These are phyloP conservation scores for Mohoua ochrocephala DNA, from an alignment of 2,113 vertebrate species.

Conservation along the genomic window DNA sequence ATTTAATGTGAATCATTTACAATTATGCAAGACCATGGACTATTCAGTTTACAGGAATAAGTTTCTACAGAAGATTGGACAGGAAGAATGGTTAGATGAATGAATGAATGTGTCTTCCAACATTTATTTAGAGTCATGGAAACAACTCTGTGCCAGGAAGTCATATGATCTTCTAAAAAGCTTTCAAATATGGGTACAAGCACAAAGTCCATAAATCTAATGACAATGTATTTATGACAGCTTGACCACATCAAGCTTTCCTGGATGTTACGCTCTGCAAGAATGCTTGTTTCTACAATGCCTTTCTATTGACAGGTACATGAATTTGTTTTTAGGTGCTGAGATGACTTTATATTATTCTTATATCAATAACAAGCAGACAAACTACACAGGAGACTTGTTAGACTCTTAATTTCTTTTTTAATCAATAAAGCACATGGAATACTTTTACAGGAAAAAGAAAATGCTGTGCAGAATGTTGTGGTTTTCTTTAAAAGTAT, in stretches of 20 bases:
- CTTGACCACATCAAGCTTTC: not conserved
- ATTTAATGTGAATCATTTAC: not conserved
- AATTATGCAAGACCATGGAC: not conserved
- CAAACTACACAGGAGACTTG: not conserved
- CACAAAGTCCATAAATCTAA: not conserved
- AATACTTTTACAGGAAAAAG: not conserved
- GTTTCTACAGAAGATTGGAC: not conserved
- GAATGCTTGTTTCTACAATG: not conserved
- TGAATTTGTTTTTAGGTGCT: not conserved
- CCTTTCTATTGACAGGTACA: not conserved
- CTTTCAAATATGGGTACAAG: not conserved
- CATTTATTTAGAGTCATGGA: not conserved
- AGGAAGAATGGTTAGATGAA: not conserved
- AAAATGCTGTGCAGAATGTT: not conserved
- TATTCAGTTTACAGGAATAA: not conserved
- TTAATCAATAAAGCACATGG: not conserved
- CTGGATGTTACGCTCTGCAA: not conserved
- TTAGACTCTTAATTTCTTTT: not conserved
- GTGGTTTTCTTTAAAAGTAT: not conserved
- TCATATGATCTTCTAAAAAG: not conserved
- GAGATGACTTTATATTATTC: not conserved
- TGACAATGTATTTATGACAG: not conserved
- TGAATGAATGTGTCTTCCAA: not conserved
- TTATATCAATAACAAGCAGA: not conserved
- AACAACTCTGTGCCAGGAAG: not conserved